Evolutionary conservation across 1,140 invertebrate genomes (phyloP), one percentile per base, ranked within the genome.

Genomic region (Drosophila ananassae): DNA sequence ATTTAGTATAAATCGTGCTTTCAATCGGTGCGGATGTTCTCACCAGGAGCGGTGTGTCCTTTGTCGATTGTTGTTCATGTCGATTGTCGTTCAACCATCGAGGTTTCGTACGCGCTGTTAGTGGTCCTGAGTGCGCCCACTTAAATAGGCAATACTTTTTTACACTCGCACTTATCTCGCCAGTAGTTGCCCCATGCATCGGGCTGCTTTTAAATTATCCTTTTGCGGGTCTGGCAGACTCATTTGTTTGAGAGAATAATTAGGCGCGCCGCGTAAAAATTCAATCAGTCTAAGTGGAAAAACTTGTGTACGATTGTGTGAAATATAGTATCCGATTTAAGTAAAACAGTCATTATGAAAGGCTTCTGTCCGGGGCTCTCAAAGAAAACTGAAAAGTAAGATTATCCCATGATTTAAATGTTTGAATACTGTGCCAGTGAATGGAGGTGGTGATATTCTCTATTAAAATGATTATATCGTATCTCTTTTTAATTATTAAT

Each of bases 1-100:
- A 63, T 83, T 89, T 89, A 89, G 83, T 89, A 83, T 87, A 89
- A 89, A 83, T 89, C 83, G 83, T 89, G 84, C 79, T 83, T 89
- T 89, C 83, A 79, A 89, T 77, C 79, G 84, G 84, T 89, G 50
- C 84, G 83, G 83, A 89, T 89, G 83, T 82, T 72, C 73, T 82
- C 62, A 71, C 59, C 68, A 73, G 55, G 66, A 68, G 68, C 58
- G 58, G 66, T 64, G 41, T 47, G 41, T 64, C 54, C 41, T 67
- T 59, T 32, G 44, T 62, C 46, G 55, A 39, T 68, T 50, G 59
- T 69, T 39, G 59, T 69, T 39, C 34, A 24, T 10, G 62, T 78
- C 48, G 54, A 60, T 59, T 55, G 44, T 57, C 54, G 53, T 44
- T 63, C 34, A 51, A 13, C 62, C 52, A 22, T 67, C 53, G 69